Conservation (phyloP, 1,140 invertebrate genomes). For the Neotoxoptera formosana region DNA sequence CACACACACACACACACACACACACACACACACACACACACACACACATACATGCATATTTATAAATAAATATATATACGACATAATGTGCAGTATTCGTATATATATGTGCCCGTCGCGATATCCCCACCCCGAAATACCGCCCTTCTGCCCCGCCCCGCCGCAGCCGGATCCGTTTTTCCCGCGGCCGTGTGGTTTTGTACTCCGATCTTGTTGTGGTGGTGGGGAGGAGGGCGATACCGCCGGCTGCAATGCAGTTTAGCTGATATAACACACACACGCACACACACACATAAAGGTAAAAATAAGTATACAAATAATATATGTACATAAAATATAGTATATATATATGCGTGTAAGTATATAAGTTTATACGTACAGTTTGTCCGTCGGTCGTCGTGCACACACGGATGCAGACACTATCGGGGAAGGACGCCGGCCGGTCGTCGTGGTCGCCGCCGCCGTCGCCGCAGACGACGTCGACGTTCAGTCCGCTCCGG, state of each 20-base stretch:
- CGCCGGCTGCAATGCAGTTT: constrained; percentile 2
- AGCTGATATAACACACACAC: neutral
- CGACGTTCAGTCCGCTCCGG: neutral
- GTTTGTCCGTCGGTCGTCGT: neutral
- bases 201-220: neutral
- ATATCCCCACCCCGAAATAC: constrained; percentile 2
- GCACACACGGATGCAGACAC: constrained; percentile 1
- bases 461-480: neutral
- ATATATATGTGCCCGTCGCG: neutral
- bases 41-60: neutral
- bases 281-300: neutral
- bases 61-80: neutral
- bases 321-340: neutral
- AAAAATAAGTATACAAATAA: neutral
- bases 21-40: neutral
- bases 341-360: neutral
- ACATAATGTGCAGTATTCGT: neutral
- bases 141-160: neutral
- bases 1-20: neutral
- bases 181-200: neutral
- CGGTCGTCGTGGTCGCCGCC: neutral
- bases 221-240: neutral
- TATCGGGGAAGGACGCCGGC: constrained; percentile 10
- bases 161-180: neutral
- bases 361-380: constrained; percentile 1